phyloP scores from a whole-genome alignment of 2,888 invertebrate genomes.

The Griposia aprilina region DNA sequence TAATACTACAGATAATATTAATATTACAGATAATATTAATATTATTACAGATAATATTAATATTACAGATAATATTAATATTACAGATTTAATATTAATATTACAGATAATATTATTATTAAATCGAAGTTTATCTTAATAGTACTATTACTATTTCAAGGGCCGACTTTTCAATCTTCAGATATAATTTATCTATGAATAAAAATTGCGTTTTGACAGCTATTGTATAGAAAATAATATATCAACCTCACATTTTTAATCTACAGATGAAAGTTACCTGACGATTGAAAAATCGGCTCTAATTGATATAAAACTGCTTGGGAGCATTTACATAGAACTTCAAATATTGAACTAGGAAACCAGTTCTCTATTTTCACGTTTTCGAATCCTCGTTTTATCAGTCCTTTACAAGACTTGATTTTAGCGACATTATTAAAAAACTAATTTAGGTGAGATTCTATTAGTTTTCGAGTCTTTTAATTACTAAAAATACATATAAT shows the following conservation, averaged over 20 bases:
- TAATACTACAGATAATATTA: conserved; percentile 12
- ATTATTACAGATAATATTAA: conserved; percentile 13
- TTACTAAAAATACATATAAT: conserved; percentile 13
- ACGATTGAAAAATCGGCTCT: not conserved
- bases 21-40: too few species aligned
- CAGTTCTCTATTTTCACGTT: not conserved
- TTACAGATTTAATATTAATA: conserved; percentile 3
- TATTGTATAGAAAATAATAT: not conserved
- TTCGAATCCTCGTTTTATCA: not conserved
- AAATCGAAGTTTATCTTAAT: not conserved
- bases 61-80: not conserved
- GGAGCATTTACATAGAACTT: not conserved
- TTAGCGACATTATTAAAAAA: not conserved
- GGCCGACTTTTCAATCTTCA: not conserved
- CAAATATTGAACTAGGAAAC: not conserved
- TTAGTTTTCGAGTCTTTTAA: conserved; percentile 11
- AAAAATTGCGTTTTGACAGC: not conserved
- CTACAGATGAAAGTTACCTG: not conserved
- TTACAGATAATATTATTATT: conserved; percentile 8
- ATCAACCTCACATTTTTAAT: too few species aligned
- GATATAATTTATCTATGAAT: not conserved
- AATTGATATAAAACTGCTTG: not conserved
- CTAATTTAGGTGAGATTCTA: conserved; percentile 32
- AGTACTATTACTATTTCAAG: conserved; percentile 1
- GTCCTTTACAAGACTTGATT: not conserved